Conservation (phyloP, 2,888 invertebrate species). For the Resseliella maxima region DNA sequence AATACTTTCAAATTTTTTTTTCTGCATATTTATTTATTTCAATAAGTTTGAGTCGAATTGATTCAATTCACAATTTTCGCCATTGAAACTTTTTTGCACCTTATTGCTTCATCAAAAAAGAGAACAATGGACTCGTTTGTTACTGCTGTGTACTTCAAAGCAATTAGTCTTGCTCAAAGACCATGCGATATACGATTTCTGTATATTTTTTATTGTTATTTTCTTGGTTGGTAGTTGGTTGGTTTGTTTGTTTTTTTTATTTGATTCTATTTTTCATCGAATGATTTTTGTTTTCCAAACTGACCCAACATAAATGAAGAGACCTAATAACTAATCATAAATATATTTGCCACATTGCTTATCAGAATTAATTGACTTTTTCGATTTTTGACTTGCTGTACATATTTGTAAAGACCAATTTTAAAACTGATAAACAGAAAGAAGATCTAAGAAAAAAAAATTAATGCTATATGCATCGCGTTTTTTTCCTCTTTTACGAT, state of each 20-base stretch:
- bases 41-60: conserved; percentile 13
- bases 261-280: neutral
- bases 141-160: neutral
- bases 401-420: too few relatives aligned
- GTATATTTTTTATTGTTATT: neutral
- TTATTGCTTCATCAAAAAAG: neutral
- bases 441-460: neutral
- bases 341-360: too few relatives aligned
- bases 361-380: too few relatives aligned
- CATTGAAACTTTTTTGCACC: conserved; percentile 30
- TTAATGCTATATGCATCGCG: neutral
- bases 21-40: too few relatives aligned
- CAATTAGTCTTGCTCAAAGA: conserved; percentile 35
- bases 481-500: neutral
- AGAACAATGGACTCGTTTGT: neutral
- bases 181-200: neutral
- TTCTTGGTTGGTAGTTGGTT: neutral
- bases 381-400: too few relatives aligned
- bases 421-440: neutral
- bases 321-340: neutral
- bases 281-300: neutral
- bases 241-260: neutral
- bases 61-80: conserved; percentile 40
- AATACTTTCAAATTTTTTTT: neutral
- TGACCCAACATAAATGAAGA: neutral